Percentiles rank a stretch among this genome's conserved stretches.
Evolutionary conservation across 2,888 invertebrate genomes (phyloP).

Genomic region (Cheilosia variabilis): DNA sequence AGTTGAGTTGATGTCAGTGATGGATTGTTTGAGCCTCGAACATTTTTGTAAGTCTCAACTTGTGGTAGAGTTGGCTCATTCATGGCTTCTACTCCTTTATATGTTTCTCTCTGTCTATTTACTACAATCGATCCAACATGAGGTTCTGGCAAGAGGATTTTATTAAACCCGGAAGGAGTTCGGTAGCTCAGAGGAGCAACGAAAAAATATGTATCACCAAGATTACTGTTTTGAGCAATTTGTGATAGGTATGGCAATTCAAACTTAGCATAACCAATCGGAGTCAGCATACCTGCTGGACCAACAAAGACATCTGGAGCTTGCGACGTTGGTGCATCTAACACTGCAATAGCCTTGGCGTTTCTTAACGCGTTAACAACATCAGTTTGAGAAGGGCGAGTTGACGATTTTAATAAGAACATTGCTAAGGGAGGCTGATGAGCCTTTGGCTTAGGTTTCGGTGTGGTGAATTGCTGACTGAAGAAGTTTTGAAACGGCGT

Average conservation of each 20-base stretch:
- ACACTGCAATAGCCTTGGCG: constrained; percentile 90
- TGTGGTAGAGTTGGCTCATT: constrained; percentile 51
- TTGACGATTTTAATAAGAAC: constrained; percentile 86
- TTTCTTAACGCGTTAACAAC: constrained; percentile 88
- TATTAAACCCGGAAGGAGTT: constrained; percentile 92
- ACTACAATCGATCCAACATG: constrained; percentile 94
- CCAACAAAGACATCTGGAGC: constrained; percentile 93
- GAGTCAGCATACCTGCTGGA: constrained; percentile 89
- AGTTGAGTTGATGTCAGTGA: neutral
- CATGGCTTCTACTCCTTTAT: constrained; percentile 40
- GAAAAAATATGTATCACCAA: constrained; percentile 91
- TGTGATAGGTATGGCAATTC: constrained; percentile 91
- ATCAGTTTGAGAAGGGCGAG: constrained; percentile 86
- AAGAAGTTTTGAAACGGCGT: constrained; percentile 79
- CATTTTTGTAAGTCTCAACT: constrained; percentile 23
- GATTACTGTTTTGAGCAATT: constrained; percentile 85
- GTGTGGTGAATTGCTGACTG: constrained; percentile 82
- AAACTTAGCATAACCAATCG: constrained; percentile 90
- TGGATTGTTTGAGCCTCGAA: constrained; percentile 44
- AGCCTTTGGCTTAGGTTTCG: constrained; percentile 88
- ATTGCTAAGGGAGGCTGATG: constrained; percentile 94
- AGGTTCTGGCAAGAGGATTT: constrained; percentile 93
- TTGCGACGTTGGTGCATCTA: constrained; percentile 88
- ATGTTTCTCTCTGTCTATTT: constrained; percentile 83
- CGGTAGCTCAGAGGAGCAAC: constrained; percentile 93